phyloP scores from a whole-genome alignment of 1,140 invertebrate genomes.

The Lordiphosa stackelbergi region DNA sequence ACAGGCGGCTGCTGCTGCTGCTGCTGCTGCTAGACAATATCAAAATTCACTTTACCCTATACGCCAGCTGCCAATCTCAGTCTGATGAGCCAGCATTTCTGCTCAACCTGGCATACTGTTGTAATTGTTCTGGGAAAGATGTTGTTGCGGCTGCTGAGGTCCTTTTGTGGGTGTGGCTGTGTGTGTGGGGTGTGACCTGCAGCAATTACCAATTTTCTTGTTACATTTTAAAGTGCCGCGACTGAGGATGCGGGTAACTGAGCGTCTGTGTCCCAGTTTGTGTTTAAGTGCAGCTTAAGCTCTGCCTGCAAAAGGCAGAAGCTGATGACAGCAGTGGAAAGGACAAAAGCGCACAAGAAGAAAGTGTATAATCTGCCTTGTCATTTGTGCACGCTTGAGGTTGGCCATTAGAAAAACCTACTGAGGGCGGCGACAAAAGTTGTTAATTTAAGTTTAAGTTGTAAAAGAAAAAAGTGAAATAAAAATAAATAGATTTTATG shows the following conservation, averaged over 20 bases:
- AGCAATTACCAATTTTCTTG: slow-evolving; percentile 71
- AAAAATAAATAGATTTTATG: too few species aligned
- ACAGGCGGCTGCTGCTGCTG: background rate
- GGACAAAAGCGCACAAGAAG: slow-evolving; percentile 15
- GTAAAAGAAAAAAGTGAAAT: too few species aligned
- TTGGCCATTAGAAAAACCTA: slow-evolving; percentile 30
- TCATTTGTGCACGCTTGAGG: slow-evolving; percentile 37
- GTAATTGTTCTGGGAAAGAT: slow-evolving; percentile 31
- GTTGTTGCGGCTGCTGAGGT: slow-evolving; percentile 58
- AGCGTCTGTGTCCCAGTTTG: slow-evolving; percentile 20
- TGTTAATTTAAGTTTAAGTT: slow-evolving; percentile 15
- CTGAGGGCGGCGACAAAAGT: background rate
- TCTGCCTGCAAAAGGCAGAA: slow-evolving; percentile 45
- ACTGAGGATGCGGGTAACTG: slow-evolving; percentile 10
- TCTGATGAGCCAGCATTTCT: slow-evolving; percentile 26
- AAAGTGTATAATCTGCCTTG: slow-evolving; percentile 36
- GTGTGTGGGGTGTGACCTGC: slow-evolving; percentile 38
- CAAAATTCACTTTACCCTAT: background rate
- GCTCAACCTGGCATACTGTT: slow-evolving; percentile 9
- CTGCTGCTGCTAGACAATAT: background rate
- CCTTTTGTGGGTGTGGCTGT: slow-evolving; percentile 17
- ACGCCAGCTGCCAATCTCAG: slow-evolving; percentile 3
- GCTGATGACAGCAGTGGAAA: slow-evolving; percentile 46
- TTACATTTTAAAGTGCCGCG: slow-evolving; percentile 54
- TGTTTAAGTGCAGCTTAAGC: slow-evolving; percentile 39